These are phyloP conservation scores for Elachura formosa DNA, from an alignment of 2,113 vertebrate genomes.

Conservation along the genomic window DNA sequence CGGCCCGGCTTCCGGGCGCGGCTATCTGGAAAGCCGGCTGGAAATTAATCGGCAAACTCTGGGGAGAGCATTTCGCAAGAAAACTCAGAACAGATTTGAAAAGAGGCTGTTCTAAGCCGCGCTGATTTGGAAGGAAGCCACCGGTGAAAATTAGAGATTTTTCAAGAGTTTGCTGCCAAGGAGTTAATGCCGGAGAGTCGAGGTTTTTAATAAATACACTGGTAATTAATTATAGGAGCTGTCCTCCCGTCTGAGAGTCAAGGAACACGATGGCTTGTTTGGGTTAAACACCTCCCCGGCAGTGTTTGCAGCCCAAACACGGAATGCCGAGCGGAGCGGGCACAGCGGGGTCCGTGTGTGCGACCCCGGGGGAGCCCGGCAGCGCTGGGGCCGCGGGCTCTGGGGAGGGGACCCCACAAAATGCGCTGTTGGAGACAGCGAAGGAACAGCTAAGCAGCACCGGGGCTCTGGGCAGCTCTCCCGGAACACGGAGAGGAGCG, in stretches of 20 bases:
- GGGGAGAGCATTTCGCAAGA: background rate
- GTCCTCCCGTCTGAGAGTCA: background rate
- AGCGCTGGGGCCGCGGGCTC: background rate
- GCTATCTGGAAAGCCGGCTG: slow-evolving; percentile 6
- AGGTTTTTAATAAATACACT: background rate
- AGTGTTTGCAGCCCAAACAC: background rate
- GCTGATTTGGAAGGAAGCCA: background rate
- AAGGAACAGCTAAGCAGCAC: background rate
- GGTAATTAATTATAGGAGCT: background rate
- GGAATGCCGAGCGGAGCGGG: background rate
- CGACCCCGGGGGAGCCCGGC: background rate
- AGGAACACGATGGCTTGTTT: background rate
- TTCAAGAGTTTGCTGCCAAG: slow-evolving; percentile 8
- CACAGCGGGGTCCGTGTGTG: background rate
- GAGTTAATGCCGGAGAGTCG: background rate
- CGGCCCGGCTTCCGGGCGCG: slow-evolving; percentile 9
- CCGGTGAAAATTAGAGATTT: background rate
- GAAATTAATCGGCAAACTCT: slow-evolving; percentile 9
- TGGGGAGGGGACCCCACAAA: fast-evolving
- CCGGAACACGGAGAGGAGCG: background rate
- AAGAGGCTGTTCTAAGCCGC: background rate
- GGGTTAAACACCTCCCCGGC: slow-evolving; percentile 15
- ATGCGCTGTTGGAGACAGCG: fast-evolving
- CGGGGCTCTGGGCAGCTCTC: background rate
- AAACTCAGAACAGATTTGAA: background rate